A percentile compares a stretch with the other conserved stretches of the same genome.
Evolutionary conservation across 53 echinoderm and acorn worm genomes (phyloP).

Genomic region (Hippasteria phrygiana): DNA sequence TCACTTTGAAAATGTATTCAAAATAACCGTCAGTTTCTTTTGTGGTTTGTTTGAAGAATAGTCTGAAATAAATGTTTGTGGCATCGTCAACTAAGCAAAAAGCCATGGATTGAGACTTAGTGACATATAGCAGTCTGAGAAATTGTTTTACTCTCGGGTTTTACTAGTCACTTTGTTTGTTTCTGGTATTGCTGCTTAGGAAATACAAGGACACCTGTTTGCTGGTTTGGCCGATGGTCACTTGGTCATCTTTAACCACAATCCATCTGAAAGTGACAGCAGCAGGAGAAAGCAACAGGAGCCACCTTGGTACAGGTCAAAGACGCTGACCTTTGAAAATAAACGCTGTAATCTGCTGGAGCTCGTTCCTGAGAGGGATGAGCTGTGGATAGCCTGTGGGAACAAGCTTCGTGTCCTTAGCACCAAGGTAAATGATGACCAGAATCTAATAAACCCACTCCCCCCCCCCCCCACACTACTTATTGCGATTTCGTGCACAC

Average conservation of each 20-base stretch:
- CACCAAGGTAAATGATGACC: not conserved
- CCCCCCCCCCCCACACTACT: no score
- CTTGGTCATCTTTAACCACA: conserved; percentile 65
- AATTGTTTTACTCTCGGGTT: not conserved
- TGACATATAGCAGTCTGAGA: no score
- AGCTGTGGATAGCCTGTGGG: conserved; percentile 62
- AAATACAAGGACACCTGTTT: conserved; percentile 52
- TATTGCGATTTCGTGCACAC: no score
- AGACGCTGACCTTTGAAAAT: conserved; percentile 48
- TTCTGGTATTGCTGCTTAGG: not conserved
- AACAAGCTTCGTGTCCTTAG: conserved; percentile 35
- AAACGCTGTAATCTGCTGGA: conserved; percentile 47
- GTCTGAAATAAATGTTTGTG: no score
- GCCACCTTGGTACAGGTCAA: conserved; percentile 16
- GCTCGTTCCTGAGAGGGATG: conserved; percentile 30
- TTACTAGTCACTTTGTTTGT: not conserved
- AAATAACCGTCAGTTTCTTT: no score
- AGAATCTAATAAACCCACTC: no score
- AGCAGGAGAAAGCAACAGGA: not conserved
- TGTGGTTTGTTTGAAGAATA: no score
- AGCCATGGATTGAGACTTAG: no score
- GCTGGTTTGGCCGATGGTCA: conserved; percentile 73
- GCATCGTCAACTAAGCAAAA: no score
- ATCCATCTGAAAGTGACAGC: conserved; percentile 5
- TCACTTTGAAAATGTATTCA: no score